phyloP scores from a whole-genome alignment of 2,888 invertebrate genomes.

The Drosophila suboccidentalis region DNA sequence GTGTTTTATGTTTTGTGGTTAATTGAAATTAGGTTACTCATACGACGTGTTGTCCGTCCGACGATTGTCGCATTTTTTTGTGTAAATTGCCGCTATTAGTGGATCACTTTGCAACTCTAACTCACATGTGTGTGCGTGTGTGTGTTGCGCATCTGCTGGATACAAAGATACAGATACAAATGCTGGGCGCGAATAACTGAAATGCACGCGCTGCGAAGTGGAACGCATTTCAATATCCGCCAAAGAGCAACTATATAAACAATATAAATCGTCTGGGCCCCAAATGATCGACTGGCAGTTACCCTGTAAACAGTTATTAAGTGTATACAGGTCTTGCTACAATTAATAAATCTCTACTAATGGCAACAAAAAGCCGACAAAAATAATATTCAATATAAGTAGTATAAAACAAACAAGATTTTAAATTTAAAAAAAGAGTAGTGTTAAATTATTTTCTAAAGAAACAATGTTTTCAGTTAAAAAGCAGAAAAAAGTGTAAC shows the following conservation, averaged over 20 bases:
- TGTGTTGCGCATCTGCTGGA: constrained; percentile 38
- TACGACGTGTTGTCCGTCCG: constrained; percentile 37
- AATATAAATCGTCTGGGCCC: neutral
- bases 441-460: too few relatives aligned
- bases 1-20: neutral
- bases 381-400: too few relatives aligned
- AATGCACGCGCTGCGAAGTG: constrained; percentile 84
- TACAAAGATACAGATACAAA: constrained; percentile 34
- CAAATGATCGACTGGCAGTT: neutral
- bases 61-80: constrained; percentile 36
- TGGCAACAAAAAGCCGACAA: too few relatives aligned
- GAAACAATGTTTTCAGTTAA: too few relatives aligned
- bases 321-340: too few relatives aligned
- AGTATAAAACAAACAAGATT: too few relatives aligned
- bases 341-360: too few relatives aligned
- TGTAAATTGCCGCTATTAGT: constrained; percentile 48
- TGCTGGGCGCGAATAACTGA: constrained; percentile 54
- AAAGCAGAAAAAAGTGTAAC: too few relatives aligned
- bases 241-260: constrained; percentile 39
- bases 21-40: constrained; percentile 55
- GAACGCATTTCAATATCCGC: constrained; percentile 84
- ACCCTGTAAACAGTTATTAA: neutral
- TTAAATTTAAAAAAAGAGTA: too few relatives aligned
- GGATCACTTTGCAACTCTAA: constrained; percentile 18
- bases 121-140: constrained; percentile 4